These are phyloP conservation scores for Erpetoichthys calabaricus DNA, from an alignment of 2,797 vertebrate species.

Conservation along the genomic window DNA sequence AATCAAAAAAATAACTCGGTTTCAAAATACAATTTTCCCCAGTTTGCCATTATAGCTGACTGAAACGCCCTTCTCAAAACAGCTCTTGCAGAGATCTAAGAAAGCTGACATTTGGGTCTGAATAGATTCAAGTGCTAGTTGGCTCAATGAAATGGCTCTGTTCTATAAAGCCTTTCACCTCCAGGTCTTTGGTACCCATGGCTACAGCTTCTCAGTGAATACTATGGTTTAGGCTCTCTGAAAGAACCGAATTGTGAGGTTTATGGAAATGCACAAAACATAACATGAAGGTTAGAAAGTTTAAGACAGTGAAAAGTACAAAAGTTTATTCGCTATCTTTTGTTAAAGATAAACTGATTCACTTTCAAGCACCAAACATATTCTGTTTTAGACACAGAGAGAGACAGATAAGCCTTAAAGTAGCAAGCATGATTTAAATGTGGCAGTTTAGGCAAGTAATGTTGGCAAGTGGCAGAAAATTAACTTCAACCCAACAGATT, in stretches of 20 bases:
- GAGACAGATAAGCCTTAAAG: too few species aligned
- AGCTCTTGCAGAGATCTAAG: conserved; percentile 6
- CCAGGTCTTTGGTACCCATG: conserved; percentile 15
- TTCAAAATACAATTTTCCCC: conserved; percentile 5
- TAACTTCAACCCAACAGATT: too few species aligned
- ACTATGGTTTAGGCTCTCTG: conserved; percentile 33
- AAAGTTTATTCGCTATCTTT: too few species aligned
- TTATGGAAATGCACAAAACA: conserved; percentile 15
- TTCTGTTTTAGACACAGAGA: too few species aligned
- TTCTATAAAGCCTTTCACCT: conserved; percentile 6
- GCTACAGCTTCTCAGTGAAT: conserved; percentile 14
- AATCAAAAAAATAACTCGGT: conserved; percentile 4
- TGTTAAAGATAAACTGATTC: too few species aligned
- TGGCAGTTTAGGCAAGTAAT: too few species aligned
- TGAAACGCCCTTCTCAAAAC: conserved; percentile 2
- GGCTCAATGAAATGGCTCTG: conserved; percentile 1
- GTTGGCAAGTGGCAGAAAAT: too few species aligned
- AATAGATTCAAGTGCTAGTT: conserved; percentile 12
- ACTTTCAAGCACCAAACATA: too few species aligned
- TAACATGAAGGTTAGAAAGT: too few species aligned
- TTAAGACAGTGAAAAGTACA: too few species aligned
- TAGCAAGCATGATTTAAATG: too few species aligned
- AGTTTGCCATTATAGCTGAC: conserved; percentile 5
- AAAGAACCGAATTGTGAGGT: conserved; percentile 28
- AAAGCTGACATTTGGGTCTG: conserved; percentile 17